Percentiles rank a stretch among this genome's conserved stretches.
phyloP scores from a whole-genome alignment of 2,888 invertebrate species.

The Lissonota sp. region DNA sequence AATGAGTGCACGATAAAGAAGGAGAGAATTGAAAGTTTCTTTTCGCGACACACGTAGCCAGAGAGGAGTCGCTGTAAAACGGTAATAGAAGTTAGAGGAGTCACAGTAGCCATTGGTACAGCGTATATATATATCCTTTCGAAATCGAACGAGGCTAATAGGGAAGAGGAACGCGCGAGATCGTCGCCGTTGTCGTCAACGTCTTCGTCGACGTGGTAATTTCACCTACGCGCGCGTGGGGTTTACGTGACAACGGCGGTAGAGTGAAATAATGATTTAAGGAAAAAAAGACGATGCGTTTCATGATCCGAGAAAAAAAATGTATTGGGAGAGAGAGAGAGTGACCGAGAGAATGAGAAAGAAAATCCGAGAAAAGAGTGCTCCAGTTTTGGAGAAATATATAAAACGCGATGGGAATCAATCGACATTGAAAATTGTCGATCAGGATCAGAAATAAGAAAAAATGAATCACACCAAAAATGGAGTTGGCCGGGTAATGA shows the following conservation, averaged over 20 bases:
- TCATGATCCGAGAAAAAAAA: slow-evolving; percentile 20
- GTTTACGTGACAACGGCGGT: slow-evolving; percentile 65
- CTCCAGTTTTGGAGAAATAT: slow-evolving; percentile 36
- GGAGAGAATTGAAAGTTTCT: slow-evolving; percentile 60
- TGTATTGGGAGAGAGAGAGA: slow-evolving; percentile 41
- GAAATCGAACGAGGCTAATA: slow-evolving; percentile 81
- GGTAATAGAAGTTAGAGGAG: slow-evolving; percentile 49
- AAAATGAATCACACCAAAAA: no score
- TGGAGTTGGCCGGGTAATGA: no score
- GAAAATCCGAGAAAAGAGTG: slow-evolving; percentile 22
- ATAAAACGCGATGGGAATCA: slow-evolving; percentile 28
- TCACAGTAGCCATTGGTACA: slow-evolving; percentile 46
- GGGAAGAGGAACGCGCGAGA: slow-evolving; percentile 75
- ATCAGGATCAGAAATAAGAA: no score
- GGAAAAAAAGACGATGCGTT: slow-evolving; percentile 43
- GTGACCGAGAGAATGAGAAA: slow-evolving; percentile 31
- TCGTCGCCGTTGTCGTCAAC: slow-evolving; percentile 66
- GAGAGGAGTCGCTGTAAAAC: slow-evolving; percentile 20
- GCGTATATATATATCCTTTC: slow-evolving; percentile 60
- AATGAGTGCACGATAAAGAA: slow-evolving; percentile 52
- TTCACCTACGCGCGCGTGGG: slow-evolving; percentile 78
- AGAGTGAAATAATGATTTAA: slow-evolving; percentile 40
- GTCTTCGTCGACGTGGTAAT: slow-evolving; percentile 77
- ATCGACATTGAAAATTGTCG: neutral
- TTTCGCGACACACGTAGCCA: slow-evolving; percentile 53